Evolutionary conservation across 2,888 invertebrate species (phyloP).

Genomic region (Limnephilus rhombicus): DNA sequence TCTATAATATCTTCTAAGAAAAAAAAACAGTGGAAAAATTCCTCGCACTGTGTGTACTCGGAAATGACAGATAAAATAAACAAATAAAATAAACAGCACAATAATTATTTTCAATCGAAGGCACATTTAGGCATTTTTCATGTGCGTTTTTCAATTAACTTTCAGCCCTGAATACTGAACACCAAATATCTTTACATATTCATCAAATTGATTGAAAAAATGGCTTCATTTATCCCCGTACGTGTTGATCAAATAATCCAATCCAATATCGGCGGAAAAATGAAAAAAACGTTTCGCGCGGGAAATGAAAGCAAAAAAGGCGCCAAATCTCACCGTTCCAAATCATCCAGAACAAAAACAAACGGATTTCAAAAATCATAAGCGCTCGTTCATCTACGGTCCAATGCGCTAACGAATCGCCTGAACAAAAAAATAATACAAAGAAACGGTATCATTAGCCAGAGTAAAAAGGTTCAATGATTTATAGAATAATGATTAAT

Average conservation of each 20-base stretch:
- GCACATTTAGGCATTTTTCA: not conserved
- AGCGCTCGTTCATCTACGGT: slow-evolving; percentile 35
- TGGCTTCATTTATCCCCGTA: not conserved
- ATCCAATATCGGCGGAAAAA: not conserved
- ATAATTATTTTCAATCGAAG: too few species aligned
- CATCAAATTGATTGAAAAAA: not conserved
- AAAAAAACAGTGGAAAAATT: too few species aligned
- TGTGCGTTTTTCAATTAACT: not conserved
- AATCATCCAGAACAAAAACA: slow-evolving; percentile 30
- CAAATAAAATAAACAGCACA: too few species aligned
- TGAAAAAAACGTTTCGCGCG: not conserved
- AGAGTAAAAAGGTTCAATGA: not conserved
- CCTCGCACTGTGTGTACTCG: too few species aligned
- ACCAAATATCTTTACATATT: not conserved
- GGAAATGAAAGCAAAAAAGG: slow-evolving; percentile 16
- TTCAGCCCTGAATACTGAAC: not conserved
- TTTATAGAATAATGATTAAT: too few species aligned
- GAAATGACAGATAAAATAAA: too few species aligned
- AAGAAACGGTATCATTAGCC: not conserved
- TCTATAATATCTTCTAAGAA: too few species aligned
- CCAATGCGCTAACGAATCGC: slow-evolving; percentile 41
- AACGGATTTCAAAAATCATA: slow-evolving; percentile 40
- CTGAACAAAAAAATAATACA: not conserved
- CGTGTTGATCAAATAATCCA: not conserved
- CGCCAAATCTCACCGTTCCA: slow-evolving; percentile 45